Evolutionary conservation across 2,797 vertebrate genomes (phyloP), one percentile per base, ranked within the genome.

Genomic region (Chloroceryle inda): DNA sequence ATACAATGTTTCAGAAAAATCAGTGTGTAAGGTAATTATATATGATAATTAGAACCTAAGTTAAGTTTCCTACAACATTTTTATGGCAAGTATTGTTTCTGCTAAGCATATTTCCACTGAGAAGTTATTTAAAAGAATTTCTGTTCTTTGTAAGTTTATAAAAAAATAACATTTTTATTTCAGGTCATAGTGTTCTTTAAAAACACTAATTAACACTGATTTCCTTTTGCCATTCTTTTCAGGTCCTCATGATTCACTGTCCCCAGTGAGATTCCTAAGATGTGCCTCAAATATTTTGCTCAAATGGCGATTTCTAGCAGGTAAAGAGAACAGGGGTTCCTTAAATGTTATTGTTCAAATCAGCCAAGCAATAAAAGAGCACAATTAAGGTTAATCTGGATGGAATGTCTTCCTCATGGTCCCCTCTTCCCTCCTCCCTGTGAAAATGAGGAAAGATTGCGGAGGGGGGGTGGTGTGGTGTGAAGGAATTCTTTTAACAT

Each of bases 361-460:
- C 3, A 58, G 44, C 10, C 21, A 80, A 77, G 29, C 1, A 85
- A 23, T 35, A 73, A 20, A 71, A 58, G 23, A 47, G 22, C 21
- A 47, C 45, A 23, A 23, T 35, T 55, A 79, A 74, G 17, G 27
- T 35, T 84, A 68, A 61, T 13, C 16, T 42, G 26, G 29, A 21
- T 49, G 19, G 10, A 88, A 52, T 10, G 37, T 19, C 22, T 37
- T 73, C 11, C 31, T 56, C 3, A 47, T 27, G 35, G 31, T 1
- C 5, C 0, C 0, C 0, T 63, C 44, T n/a, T 53, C 13, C 2
- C 3, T 53, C 3, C 15, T 7, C 3, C 4, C 9, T 5, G 3
- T 4, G 17, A 44, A n/a, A 78, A 18, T 13, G 5, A 35, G 31
- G 7, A 67, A 62, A 56, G 4, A 35, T 56, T 55, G 29, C 7